phyloP scores from a whole-genome alignment of 2,797 vertebrate species.

The Myotis daubentonii region DNA sequence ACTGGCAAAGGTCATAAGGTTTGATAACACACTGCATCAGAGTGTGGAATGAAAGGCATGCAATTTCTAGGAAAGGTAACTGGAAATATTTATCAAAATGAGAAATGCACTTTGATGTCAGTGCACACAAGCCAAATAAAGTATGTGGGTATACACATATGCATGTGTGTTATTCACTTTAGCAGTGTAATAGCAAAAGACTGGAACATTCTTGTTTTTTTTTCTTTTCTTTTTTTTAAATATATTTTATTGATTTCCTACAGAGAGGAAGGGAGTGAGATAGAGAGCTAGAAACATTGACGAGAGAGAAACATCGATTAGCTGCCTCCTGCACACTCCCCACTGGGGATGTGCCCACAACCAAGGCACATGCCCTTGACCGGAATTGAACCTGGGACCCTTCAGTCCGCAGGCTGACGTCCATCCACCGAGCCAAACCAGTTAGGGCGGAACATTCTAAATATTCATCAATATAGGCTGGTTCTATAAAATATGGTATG shows the following conservation, averaged over 20 bases:
- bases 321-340: too few species aligned
- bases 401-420: too few species aligned
- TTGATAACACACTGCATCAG: neutral
- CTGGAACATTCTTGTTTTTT: neutral
- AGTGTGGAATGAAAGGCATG: neutral
- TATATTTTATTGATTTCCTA: too few species aligned
- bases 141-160: neutral
- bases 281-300: too few species aligned
- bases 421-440: too few species aligned
- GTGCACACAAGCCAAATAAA: neutral
- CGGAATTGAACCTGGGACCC: too few species aligned
- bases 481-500: neutral
- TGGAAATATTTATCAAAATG: slow-evolving; percentile 6
- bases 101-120: neutral
- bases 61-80: neutral
- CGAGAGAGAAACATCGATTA: too few species aligned
- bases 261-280: too few species aligned
- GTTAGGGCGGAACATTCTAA: neutral
- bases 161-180: neutral
- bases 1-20: neutral
- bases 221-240: too few species aligned
- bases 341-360: too few species aligned
- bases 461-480: neutral
- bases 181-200: neutral
- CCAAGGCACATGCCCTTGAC: too few species aligned